Evolutionary conservation across 2,113 vertebrate genomes (phyloP), one percentile per base, ranked within the genome.

Genomic region (Bubo scandiacus): DNA sequence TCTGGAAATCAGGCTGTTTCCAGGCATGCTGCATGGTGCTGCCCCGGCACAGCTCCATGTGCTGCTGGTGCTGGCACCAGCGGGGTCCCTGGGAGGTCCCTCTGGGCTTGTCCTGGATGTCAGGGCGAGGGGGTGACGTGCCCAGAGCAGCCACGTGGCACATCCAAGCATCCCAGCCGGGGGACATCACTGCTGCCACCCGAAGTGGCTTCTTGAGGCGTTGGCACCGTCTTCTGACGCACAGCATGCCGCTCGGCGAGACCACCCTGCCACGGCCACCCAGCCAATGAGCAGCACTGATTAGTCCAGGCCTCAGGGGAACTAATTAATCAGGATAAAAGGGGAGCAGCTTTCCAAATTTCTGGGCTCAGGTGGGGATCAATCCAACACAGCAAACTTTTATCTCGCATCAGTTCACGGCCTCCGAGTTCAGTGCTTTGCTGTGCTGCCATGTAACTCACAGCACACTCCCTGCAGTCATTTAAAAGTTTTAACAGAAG

Each of bases 321-420:
- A 29, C 95, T 94, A 90, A 96, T 97, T 97, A 97, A 92, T 86
- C 70, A 22, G 72, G 94, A 96, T 94, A 22, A 97, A 96, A 94
- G 25, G 49, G 80, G 73, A 90, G 59, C 62, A 85, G 86, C 88
- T 78, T 86, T 95, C 87, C 91, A 95, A 95, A 77, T 88, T 57
- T 80, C 75, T 52, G 54, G 92, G 94, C 93, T 96, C 88, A 96
- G 92, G 86, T 94, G 88, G 75, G 86, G 86, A 96, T 91, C 80
- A 75, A 27, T 77, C 80, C 94, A 58, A 8, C 34, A 5, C 54
- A 23, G 57, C 9, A 7, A 95, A 95, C 88, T 96, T 97, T 96
- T 49, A 96, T 96, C 90, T 97, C 10, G 0, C 81, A 42, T 73
- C 88, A n/a, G 77, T 73, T 89, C 81, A 11, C 1, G 29, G 78